Percentiles rank a stretch among this genome's conserved stretches.
phyloP scores from a whole-genome alignment of 2,797 vertebrate genomes.

The Sylvia borin region DNA sequence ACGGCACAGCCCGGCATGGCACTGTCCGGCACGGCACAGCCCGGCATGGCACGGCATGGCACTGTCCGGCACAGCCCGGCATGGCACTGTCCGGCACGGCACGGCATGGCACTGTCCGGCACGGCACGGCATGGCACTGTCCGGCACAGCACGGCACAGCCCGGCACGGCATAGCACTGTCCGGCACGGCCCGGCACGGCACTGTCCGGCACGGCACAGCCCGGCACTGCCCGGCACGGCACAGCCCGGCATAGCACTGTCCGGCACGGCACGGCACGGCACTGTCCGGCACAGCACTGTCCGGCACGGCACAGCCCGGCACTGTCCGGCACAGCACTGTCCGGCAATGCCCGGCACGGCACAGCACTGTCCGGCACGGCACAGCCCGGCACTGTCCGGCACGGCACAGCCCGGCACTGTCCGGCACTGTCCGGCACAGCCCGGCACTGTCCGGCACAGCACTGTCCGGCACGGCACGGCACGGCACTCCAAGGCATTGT shows the following conservation, averaged over 20 bases:
- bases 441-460: fast-evolving
- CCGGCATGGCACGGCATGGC: fast-evolving
- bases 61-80: background rate
- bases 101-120: background rate
- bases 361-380: background rate
- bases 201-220: too few relatives aligned
- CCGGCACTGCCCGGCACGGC: background rate
- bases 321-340: too few relatives aligned
- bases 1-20: background rate
- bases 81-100: background rate
- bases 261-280: background rate
- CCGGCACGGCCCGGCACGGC: too few relatives aligned
- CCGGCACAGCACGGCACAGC: background rate
- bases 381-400: background rate
- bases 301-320: background rate
- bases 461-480: background rate
- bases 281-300: background rate
- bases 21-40: background rate
- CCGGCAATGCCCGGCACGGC: too few relatives aligned
- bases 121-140: background rate
- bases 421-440: background rate
- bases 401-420: too few relatives aligned
- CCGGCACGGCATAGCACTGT: background rate
- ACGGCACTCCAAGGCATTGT: background rate
- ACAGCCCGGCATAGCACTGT: too few relatives aligned